Evolutionary conservation across 2,113 vertebrate genomes (phyloP), one percentile per base, ranked within the genome.

Genomic region (Sturnus vulgaris): DNA sequence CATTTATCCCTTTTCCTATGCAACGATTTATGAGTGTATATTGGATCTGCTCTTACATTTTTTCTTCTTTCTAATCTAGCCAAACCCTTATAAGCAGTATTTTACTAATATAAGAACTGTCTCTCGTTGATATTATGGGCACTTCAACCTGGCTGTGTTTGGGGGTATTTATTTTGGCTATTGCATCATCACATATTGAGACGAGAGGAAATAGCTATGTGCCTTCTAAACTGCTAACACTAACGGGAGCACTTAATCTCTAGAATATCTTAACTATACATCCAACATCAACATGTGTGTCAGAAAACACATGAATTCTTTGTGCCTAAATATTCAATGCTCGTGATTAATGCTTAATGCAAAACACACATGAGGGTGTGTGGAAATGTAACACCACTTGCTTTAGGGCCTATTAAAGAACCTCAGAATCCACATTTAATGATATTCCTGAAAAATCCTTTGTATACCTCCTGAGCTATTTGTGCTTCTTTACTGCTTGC

Each of bases 241-340:
- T 94, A 95, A 97, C 93, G 87, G 96, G 93, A 95, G 91, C 90
- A 92, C 92, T 97, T 97, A 95, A 94, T 97, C 97, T 97, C 95
- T 63, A 82, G 75, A 94, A 65, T 96, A 94, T 93, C 91, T 94
- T 87, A 91, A 94, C 94, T 81, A 83, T 83, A 97, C 97, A 93
- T 94, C 94, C 91, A 91, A 94, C 86, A 92, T 95, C 92, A 96
- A 95, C 92, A 96, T 5, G 0, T 10, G 27, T 87, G 91, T 94
- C 96, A 97, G 91, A 81, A 91, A 97, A 94, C 92, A 96, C 86
- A 85, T 17, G 22, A 72, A 73, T 88, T 76, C 86, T 96, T 96
- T 94, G 92, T 95, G 66, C 66, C 76, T 91, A 71, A 86, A 86
- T 83, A 94, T 80, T 90, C 77, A 76, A 37, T 49, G 71, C 85